Conservation (phyloP, 2,888 invertebrate species). For the Amiota mariae region DNA sequence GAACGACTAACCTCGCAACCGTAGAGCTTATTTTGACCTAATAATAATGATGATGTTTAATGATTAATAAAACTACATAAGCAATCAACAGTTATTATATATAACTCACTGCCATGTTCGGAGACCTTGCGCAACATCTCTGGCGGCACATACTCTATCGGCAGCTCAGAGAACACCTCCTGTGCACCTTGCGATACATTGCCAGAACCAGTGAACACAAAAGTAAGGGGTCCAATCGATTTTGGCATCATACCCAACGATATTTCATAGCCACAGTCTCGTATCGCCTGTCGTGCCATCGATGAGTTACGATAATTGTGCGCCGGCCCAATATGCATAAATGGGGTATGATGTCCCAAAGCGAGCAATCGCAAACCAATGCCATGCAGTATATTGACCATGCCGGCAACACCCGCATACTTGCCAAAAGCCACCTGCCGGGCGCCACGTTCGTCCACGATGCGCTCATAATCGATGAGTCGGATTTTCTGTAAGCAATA, state of each 20-base stretch:
- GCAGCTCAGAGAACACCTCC: slow-evolving; percentile 96
- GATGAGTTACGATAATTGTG: slow-evolving; percentile 98
- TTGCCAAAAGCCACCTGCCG: slow-evolving; percentile 98
- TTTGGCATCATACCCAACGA: slow-evolving; percentile 96
- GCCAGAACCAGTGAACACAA: slow-evolving; percentile 98
- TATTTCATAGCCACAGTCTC: slow-evolving; percentile 99
- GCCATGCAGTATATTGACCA: slow-evolving; percentile 98
- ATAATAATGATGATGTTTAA: slow-evolving; percentile 20
- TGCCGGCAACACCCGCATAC: slow-evolving; percentile 98
- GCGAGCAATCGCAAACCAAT: slow-evolving; percentile 92
- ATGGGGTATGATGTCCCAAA: slow-evolving; percentile 98
- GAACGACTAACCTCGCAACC: slow-evolving; percentile 95
- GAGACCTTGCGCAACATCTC: slow-evolving; percentile 96
- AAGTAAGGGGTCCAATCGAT: slow-evolving; percentile 96
- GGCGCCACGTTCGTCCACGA: slow-evolving; percentile 90
- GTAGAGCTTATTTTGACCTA: slow-evolving; percentile 95
- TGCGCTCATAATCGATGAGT: slow-evolving; percentile 96
- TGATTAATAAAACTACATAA: slow-evolving; percentile 2
- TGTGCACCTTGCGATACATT: slow-evolving; percentile 96
- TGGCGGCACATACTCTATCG: slow-evolving; percentile 97
- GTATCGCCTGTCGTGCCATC: slow-evolving; percentile 96
- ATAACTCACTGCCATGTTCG: slow-evolving; percentile 94
- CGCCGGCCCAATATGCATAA: slow-evolving; percentile 99
- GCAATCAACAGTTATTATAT: slow-evolving; percentile 24
- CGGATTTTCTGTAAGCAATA: slow-evolving; percentile 81